Percentiles rank a stretch among this genome's conserved stretches.
These are phyloP conservation scores for Hippasteria phrygiana DNA, from an alignment of 53 echinoderm and acorn worm species.

Conservation along the genomic window DNA sequence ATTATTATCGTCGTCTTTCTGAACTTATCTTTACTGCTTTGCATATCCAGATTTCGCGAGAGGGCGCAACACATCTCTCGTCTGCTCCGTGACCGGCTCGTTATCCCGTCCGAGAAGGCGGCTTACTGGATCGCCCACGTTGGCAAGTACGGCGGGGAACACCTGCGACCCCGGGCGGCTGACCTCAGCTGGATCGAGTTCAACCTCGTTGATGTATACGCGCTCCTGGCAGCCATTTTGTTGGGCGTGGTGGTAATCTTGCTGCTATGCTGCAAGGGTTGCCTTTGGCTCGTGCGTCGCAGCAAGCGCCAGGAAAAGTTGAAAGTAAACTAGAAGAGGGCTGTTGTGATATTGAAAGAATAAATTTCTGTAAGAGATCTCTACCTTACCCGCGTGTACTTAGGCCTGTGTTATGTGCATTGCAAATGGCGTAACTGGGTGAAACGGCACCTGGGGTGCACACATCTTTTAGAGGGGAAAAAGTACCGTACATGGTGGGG, in stretches of 20 bases:
- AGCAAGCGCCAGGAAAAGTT: neutral
- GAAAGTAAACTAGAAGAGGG: neutral
- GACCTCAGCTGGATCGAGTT: constrained; percentile 47
- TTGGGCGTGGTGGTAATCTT: neutral
- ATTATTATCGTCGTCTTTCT: too few species aligned
- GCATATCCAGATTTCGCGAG: constrained; percentile 15
- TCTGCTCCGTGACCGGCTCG: constrained; percentile 16
- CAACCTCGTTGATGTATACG: constrained; percentile 59
- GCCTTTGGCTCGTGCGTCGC: neutral
- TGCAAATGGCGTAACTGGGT: too few species aligned
- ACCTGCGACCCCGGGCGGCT: constrained; percentile 43
- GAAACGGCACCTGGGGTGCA: too few species aligned
- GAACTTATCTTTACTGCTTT: too few species aligned
- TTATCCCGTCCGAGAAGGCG: constrained; percentile 46
- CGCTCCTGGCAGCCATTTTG: constrained; percentile 40
- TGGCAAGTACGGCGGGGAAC: constrained; percentile 23
- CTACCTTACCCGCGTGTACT: too few species aligned
- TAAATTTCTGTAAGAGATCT: too few species aligned
- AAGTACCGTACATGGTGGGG: too few species aligned
- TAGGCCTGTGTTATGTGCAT: too few species aligned
- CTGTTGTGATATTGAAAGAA: neutral
- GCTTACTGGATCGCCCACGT: constrained; percentile 50
- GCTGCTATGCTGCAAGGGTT: constrained; percentile 14
- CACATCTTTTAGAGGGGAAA: too few species aligned
- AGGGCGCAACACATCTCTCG: constrained; percentile 43